Evolutionary conservation across 2,797 vertebrate species (phyloP).

Genomic region (Phoxinus dragarum): DNA sequence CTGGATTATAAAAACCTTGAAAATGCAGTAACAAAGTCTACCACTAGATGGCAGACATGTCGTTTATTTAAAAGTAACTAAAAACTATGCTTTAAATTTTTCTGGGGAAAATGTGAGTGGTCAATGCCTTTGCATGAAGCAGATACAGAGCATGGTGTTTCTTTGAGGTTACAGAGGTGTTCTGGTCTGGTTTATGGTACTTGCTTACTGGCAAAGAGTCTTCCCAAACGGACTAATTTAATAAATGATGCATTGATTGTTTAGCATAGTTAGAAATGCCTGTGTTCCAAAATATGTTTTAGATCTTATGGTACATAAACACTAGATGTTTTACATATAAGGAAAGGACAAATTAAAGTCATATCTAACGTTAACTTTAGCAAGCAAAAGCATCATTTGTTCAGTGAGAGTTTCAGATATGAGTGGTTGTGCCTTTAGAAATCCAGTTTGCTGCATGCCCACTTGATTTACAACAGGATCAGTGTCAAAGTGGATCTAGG

Average conservation of each 20-base stretch:
- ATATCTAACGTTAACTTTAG: not conserved
- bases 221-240: not conserved
- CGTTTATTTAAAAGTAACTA: not conserved
- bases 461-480: not conserved
- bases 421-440: not conserved
- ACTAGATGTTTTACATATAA: not conserved
- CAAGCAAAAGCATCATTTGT: not conserved
- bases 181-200: not conserved
- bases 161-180: not conserved
- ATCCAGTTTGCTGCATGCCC: not conserved
- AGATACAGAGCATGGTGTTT: not conserved
- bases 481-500: not conserved
- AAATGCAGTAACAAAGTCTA: not conserved
- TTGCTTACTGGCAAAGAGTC: not conserved
- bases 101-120: not conserved
- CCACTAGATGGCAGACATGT: constrained; percentile 54
- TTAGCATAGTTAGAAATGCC: not conserved
- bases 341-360: not conserved
- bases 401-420: not conserved
- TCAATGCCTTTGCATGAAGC: not conserved
- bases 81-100: constrained; percentile 8
- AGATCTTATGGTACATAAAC: not conserved
- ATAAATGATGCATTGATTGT: not conserved
- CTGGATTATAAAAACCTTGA: not conserved
- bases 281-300: not conserved